A percentile compares a stretch with the other conserved stretches of the same genome.
phyloP scores from a whole-genome alignment of 53 echinoderm and acorn worm genomes.

The Apostichopus leukothele region DNA sequence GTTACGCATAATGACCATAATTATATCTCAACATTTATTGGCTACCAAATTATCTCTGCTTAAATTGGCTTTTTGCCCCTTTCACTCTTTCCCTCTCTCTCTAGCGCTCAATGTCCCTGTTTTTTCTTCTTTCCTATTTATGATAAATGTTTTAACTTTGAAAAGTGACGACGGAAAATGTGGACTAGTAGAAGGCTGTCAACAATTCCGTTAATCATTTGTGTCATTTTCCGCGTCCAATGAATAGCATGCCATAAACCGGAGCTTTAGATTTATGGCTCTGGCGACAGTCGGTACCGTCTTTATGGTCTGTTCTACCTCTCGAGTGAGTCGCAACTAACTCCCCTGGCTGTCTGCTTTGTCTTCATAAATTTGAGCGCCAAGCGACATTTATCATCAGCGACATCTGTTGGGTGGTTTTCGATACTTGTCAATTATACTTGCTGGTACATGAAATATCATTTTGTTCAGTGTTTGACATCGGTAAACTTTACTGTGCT shows the following conservation, averaged over 20 bases:
- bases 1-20: too few species aligned
- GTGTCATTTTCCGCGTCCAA: slow-evolving; percentile 37
- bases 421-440: slow-evolving; percentile 41
- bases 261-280: slow-evolving; percentile 23
- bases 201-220: slow-evolving; percentile 38
- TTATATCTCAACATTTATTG: too few species aligned
- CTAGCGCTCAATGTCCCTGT: too few species aligned
- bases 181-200: slow-evolving; percentile 10
- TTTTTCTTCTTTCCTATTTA: too few species aligned
- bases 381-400: slow-evolving; percentile 20
- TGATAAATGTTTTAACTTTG: too few species aligned
- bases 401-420: slow-evolving; percentile 47
- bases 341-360: slow-evolving; percentile 35
- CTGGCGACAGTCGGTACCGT: slow-evolving; percentile 30
- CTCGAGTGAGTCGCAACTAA: slow-evolving; percentile 40
- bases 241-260: slow-evolving; percentile 40
- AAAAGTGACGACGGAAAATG: too few species aligned
- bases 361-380: slow-evolving; percentile 41
- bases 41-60: too few species aligned
- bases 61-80: too few species aligned
- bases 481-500: not conserved
- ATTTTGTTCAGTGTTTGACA: not conserved
- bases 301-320: slow-evolving; percentile 40
- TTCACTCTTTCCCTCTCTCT: too few species aligned
- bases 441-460: slow-evolving; percentile 33